phyloP scores from a whole-genome alignment of 2,888 invertebrate species.

The Nymphalis urticae region DNA sequence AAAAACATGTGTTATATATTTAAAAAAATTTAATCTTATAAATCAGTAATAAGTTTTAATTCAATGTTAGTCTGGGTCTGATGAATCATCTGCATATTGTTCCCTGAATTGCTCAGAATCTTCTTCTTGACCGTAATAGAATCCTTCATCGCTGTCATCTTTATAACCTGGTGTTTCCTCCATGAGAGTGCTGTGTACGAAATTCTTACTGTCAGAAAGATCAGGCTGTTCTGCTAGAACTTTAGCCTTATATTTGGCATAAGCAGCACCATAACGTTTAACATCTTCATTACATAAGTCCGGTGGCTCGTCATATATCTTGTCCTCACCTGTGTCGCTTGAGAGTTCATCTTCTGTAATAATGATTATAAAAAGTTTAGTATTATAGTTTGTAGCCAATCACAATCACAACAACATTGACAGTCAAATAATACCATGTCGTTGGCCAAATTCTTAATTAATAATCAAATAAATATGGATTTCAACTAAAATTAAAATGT shows the following conservation, averaged over 20 bases:
- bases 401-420: too few species aligned
- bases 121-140: slow-evolving; percentile 73
- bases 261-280: slow-evolving; percentile 83
- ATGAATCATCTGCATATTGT: slow-evolving; percentile 59
- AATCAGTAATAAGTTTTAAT: slow-evolving; percentile 2
- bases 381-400: too few species aligned
- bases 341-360: slow-evolving; percentile 71
- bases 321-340: slow-evolving; percentile 72
- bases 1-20: too few species aligned
- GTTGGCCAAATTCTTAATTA: too few species aligned
- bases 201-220: slow-evolving; percentile 45
- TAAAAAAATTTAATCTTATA: too few species aligned
- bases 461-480: too few species aligned
- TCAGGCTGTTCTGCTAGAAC: slow-evolving; percentile 57
- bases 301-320: slow-evolving; percentile 64
- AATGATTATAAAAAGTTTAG: background rate
- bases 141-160: slow-evolving; percentile 72
- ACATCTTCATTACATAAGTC: slow-evolving; percentile 76
- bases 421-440: too few species aligned
- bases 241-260: slow-evolving; percentile 85
- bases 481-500: too few species aligned
- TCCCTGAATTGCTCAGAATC: slow-evolving; percentile 61
- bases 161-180: slow-evolving; percentile 53
- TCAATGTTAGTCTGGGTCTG: slow-evolving; percentile 50
- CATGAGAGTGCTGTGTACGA: slow-evolving; percentile 54